Base-by-base conservation (phyloP, 2,113 vertebrate genomes). In the Prunella himalayana region DNA sequence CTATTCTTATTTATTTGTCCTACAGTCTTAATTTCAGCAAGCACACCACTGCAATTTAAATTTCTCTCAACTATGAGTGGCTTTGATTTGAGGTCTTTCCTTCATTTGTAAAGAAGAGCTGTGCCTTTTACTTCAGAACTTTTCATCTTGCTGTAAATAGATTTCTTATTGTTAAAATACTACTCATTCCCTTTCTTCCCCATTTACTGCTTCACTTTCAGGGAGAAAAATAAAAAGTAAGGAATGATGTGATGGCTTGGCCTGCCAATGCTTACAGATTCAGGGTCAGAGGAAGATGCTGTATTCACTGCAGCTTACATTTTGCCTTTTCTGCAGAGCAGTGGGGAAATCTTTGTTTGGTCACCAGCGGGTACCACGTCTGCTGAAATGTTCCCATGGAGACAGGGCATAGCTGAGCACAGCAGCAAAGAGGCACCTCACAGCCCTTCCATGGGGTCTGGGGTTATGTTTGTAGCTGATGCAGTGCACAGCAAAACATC, bases 311-410 rank as follows among this genome's bases (percentile, higher is more conserved):
- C 53, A 83, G 39, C 44, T 90, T 86, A 64, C 21, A 66, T 86
- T 75, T 64, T 69, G 20, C 45, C 50, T 73, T n/a, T 70, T 93
- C 78, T 90, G 77, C 47, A 79, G 47, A 95, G 71, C 72, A 69
- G 39, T 3, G 86, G 45, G 64, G 82, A 95, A 86, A 80, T 95
- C 78, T 94, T 92, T 88, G 80, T 88, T 95, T 1, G 1, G 44
- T 66, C 4, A 3, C 76, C 81, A 70, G 68, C 27, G 33, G 65
- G 84, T 92, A 72, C 66, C 28, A 18, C 9, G 3, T 79, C 94
- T 90, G 77, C 91, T 88, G 75, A 90, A 91, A 82, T 65, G 97
- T 97, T 97, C 95, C 97, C 95, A 97, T 97, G 94, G 97, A 95
- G 95, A 97, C 94, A 45, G 59, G n/a, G 47, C 87, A 90, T 1